Evolutionary conservation across 2,113 vertebrate genomes (phyloP).

Genomic region (Morone saxatilis): DNA sequence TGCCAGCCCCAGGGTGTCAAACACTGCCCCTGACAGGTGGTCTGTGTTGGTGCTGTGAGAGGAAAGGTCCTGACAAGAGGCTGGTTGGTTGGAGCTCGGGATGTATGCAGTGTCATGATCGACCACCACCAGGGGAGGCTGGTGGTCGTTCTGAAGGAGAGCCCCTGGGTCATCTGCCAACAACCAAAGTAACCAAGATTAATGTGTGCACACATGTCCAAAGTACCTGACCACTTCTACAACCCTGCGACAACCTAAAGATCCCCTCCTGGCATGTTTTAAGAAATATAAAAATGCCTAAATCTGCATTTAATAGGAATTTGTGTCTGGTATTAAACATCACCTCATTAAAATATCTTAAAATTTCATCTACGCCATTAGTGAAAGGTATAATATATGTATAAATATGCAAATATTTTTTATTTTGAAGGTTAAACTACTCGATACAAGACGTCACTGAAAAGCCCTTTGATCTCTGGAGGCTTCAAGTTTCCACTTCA

Average conservation of each 20-base stretch:
- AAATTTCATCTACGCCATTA: neutral
- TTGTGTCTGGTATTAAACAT: neutral
- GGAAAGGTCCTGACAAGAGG: constrained; percentile 76
- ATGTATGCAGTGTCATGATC: constrained; percentile 83
- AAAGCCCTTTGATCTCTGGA: neutral
- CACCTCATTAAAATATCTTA: neutral
- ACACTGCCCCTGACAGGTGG: constrained; percentile 59
- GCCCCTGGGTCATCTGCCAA: constrained; percentile 76
- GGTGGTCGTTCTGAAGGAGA: constrained; percentile 85
- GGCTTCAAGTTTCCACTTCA: neutral
- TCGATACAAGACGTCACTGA: too few species aligned
- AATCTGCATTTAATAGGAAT: neutral
- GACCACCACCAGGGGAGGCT: constrained; percentile 87
- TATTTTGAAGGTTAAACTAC: neutral
- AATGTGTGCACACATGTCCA: neutral
- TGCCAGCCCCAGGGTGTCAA: constrained; percentile 45
- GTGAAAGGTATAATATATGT: too few species aligned
- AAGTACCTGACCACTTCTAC: neutral
- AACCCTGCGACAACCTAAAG: neutral
- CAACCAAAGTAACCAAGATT: constrained; percentile 1
- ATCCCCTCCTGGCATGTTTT: neutral
- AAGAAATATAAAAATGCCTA: neutral
- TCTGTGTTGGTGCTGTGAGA: constrained; percentile 74
- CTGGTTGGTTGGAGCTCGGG: constrained; percentile 83
- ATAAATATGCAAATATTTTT: neutral